Base-by-base conservation (phyloP, 2,888 invertebrate species). In the Byasa hedistus region DNA sequence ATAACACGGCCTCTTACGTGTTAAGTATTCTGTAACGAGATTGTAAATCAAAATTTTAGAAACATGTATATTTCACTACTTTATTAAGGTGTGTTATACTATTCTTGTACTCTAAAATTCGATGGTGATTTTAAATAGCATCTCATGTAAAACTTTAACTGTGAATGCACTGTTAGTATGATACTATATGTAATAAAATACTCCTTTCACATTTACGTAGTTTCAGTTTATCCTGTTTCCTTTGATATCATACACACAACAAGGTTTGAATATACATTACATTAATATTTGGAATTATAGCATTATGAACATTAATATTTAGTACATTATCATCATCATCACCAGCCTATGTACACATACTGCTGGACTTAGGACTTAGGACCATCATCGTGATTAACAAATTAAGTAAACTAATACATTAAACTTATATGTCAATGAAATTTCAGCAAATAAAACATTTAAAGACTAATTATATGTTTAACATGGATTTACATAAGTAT, bases 121-220 rank as follows among this genome's bases (percentile, higher is more conserved):
- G 76, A 74, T 68, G 72, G 75, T 77, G 71, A 73, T 76, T 76
- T 77, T 69, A 71, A 74, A 72, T 75, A 73, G 77, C 80, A 81
- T 83, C 79, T 83, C 69, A 80, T 77, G 80, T 75, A 79, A 81
- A 83, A 82, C 79, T 82, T 78, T 81, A 81, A 83, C 85, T 87
- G 87, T 87, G 85, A 85, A 86, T 85, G 89, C 89, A 90, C 89
- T 89, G 76, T 87, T 89, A 88, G 89, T 83, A 78, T 84, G 83
- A 81, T 82, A 78, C 76, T 83, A 32, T 32, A 81, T 81, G 79
- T 76, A 89, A 88, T 87, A 89, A 89, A 89, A 83, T 78, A 86
- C 89, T 91, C 89, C 89, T 89, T 89, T 89, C 79, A 71, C 88
- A 88, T 59, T 23, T 64, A 12, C 22, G 15, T 22, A 21, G 32